Percentiles rank a stretch among this genome's conserved stretches.
These are phyloP conservation scores for Octodonta nipae DNA, from an alignment of 2,888 invertebrate genomes.

Conservation along the genomic window DNA sequence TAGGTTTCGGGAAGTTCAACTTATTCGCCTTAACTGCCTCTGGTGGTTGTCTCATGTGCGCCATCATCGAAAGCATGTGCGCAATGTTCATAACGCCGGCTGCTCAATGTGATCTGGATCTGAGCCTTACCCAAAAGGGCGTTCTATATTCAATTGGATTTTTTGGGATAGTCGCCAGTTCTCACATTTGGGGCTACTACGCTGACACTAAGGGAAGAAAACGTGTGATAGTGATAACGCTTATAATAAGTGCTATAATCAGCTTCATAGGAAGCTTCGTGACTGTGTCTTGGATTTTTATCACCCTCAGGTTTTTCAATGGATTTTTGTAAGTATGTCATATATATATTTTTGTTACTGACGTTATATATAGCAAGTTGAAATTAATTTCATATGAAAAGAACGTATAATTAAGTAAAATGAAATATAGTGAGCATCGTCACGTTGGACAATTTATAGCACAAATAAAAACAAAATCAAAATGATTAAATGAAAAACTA, in stretches of 20 bases:
- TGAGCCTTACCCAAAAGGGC: slow-evolving; percentile 49
- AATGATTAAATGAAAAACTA: no score
- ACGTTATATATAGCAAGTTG: neutral
- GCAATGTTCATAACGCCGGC: slow-evolving; percentile 53
- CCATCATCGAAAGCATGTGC: slow-evolving; percentile 53
- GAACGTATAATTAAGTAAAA: no score
- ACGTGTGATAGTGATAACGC: slow-evolving; percentile 37
- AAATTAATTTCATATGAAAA: no score
- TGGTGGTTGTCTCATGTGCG: slow-evolving; percentile 50
- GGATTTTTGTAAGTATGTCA: slow-evolving; percentile 38
- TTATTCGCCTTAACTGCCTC: slow-evolving; percentile 44
- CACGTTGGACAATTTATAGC: no score
- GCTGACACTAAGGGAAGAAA: slow-evolving; percentile 43
- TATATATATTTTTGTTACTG: neutral
- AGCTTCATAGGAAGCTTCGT: slow-evolving; percentile 41
- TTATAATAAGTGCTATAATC: slow-evolving; percentile 36
- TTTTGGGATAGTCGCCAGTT: slow-evolving; percentile 44
- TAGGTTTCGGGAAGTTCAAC: slow-evolving; percentile 52
- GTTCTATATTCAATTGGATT: slow-evolving; percentile 53
- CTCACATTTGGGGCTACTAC: slow-evolving; percentile 46
- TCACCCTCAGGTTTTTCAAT: slow-evolving; percentile 39
- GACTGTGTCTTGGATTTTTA: slow-evolving; percentile 39
- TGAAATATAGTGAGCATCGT: no score
- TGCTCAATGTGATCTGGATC: slow-evolving; percentile 51
- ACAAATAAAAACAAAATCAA: no score